phyloP scores from a whole-genome alignment of 1,140 invertebrate genomes.

The Acromyrmex heyeri region DNA sequence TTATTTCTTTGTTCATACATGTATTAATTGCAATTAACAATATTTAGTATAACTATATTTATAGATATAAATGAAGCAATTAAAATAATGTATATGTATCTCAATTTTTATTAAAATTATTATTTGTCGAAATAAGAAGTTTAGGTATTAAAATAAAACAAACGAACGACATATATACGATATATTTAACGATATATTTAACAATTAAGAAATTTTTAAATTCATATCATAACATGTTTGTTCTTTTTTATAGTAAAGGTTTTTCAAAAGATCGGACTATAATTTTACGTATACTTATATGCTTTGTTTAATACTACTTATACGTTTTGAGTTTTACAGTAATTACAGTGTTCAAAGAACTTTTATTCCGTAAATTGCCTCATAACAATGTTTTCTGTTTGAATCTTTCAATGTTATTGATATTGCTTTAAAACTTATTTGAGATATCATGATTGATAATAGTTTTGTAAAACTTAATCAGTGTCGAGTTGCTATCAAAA shows the following conservation, averaged over 20 bases:
- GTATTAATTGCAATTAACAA: no score
- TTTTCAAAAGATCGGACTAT: not conserved
- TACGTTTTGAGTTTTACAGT: conserved; percentile 66
- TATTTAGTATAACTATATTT: no score
- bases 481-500: conserved; percentile 84
- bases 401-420: conserved; percentile 76
- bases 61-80: no score
- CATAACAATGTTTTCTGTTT: conserved; percentile 81
- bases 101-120: not conserved
- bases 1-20: not conserved
- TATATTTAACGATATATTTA: no score
- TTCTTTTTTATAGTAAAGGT: not conserved
- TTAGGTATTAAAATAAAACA: not conserved
- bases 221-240: not conserved
- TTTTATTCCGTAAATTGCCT: conserved; percentile 62
- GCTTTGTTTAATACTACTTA: not conserved
- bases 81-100: no score
- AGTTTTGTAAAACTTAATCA: conserved; percentile 84
- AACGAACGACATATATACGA: no score
- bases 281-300: not conserved
- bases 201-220: no score
- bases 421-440: conserved; percentile 76
- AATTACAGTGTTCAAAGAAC: conserved; percentile 76
- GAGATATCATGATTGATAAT: conserved; percentile 56
- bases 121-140: not conserved